Percentiles rank a stretch among this genome's conserved stretches.
phyloP scores from a whole-genome alignment of 2,797 vertebrate genomes.

The Muscicapa striata region DNA sequence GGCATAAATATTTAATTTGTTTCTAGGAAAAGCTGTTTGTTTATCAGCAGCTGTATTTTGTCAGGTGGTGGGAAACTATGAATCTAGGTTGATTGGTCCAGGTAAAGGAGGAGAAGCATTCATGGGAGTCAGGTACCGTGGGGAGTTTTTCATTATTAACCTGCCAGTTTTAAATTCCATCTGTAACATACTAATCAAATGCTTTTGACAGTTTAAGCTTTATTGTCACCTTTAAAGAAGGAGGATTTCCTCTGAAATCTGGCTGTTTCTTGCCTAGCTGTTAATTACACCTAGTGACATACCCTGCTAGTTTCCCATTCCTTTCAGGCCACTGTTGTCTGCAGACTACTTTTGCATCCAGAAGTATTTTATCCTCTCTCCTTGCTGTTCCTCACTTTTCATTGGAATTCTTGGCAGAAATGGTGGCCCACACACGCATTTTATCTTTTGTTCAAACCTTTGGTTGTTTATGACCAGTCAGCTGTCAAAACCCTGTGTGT shows the following conservation, averaged over 20 bases:
- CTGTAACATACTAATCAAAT: slow-evolving; percentile 18
- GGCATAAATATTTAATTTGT: slow-evolving; percentile 32
- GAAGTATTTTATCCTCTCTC: background rate
- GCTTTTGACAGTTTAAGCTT: slow-evolving; percentile 31
- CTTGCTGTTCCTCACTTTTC: background rate
- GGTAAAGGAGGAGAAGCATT: background rate
- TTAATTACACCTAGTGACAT: background rate
- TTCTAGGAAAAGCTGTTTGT: background rate
- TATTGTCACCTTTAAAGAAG: slow-evolving; percentile 41
- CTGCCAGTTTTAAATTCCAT: slow-evolving; percentile 18
- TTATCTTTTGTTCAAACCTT: background rate
- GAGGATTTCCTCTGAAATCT: slow-evolving; percentile 37
- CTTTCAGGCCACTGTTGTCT: background rate
- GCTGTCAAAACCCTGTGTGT: background rate
- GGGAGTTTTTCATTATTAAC: slow-evolving; percentile 9
- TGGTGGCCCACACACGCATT: background rate
- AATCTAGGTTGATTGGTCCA: background rate
- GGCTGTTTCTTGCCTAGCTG: background rate
- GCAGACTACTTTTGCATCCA: background rate
- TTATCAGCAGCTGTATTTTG: slow-evolving; percentile 21
- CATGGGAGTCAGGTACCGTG: background rate
- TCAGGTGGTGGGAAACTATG: background rate
- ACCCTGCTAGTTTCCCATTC: background rate
- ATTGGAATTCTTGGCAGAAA: slow-evolving; percentile 9
- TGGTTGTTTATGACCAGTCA: slow-evolving; percentile 1